Conservation (phyloP, 2,113 vertebrate genomes). For the Zootoca vivipara region DNA sequence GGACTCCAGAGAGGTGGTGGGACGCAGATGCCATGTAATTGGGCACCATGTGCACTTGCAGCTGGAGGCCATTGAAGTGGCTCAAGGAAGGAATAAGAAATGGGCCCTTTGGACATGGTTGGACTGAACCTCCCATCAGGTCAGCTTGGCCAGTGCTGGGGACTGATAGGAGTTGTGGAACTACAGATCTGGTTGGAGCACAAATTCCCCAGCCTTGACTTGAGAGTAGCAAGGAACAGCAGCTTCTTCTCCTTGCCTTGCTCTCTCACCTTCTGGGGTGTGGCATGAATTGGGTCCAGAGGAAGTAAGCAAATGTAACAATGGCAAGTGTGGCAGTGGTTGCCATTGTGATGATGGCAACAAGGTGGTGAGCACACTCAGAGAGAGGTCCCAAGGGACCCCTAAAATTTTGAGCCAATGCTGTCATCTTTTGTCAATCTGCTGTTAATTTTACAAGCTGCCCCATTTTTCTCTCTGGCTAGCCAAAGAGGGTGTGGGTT, state of each 20-base stretch:
- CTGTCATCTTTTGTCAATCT: not conserved
- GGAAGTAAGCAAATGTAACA: not conserved
- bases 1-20: no score
- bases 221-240: not conserved
- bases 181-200: not conserved
- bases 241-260: not conserved
- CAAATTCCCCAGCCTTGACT: not conserved
- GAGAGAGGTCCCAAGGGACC: not conserved
- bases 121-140: not conserved
- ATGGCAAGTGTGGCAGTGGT: no score
- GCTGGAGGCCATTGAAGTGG: not conserved
- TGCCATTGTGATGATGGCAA: no score
- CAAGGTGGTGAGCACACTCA: not conserved
- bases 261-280: not conserved
- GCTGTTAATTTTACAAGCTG: not conserved
- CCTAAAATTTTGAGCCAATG: not conserved
- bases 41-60: not conserved
- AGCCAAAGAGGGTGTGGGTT: not conserved
- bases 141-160: not conserved
- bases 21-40: not conserved
- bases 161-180: not conserved
- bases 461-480: not conserved
- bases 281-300: not conserved
- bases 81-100: not conserved
- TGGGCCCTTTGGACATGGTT: not conserved